Conservation (phyloP, 2,113 vertebrate species). For the Pachypanchax playfairii region DNA sequence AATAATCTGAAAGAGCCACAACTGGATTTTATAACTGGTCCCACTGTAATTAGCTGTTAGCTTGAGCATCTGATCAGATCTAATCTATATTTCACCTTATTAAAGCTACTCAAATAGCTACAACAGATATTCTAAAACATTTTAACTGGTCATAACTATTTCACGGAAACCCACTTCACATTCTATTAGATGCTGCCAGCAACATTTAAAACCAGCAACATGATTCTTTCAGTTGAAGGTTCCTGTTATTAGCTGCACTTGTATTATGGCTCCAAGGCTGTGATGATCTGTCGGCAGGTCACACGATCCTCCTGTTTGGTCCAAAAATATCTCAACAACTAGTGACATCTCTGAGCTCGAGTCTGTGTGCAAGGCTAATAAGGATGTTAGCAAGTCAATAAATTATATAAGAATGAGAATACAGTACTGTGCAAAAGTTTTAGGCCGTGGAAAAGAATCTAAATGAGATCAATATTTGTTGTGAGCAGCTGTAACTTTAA, state of each 20-base stretch:
- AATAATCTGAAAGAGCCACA: too few species aligned
- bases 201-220: neutral
- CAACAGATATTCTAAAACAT: too few species aligned
- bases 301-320: neutral
- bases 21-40: too few species aligned
- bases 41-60: too few species aligned
- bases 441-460: too few species aligned
- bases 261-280: neutral
- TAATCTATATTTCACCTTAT: too few species aligned
- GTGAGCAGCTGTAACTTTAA: too few species aligned
- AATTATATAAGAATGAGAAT: neutral
- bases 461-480: too few species aligned
- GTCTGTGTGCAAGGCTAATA: neutral
- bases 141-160: too few species aligned
- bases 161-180: too few species aligned
- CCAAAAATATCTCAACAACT: constrained; percentile 1
- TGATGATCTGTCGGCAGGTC: neutral
- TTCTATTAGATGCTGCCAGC: constrained; percentile 15
- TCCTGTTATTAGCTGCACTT: neutral
- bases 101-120: too few species aligned
- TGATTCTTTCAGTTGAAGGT: neutral
- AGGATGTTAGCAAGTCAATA: neutral
- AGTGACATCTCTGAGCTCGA: neutral
- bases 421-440: neutral
- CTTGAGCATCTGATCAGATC: too few species aligned